Percentiles rank a stretch among this genome's conserved stretches.
Evolutionary conservation across 2,888 invertebrate species (phyloP).

Genomic region (Apeira syringaria): DNA sequence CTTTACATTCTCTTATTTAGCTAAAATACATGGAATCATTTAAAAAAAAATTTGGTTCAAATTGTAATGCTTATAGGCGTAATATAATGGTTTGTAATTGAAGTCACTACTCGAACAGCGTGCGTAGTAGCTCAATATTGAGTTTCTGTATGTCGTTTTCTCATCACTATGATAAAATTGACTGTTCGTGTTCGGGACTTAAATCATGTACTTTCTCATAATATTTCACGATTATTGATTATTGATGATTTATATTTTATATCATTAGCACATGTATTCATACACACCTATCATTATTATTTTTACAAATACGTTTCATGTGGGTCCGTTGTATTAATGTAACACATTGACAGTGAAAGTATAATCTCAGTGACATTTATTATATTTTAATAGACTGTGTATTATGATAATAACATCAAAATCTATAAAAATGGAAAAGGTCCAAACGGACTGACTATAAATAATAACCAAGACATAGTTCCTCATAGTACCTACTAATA

Average conservation of each 20-base stretch:
- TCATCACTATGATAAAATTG: constrained; percentile 3
- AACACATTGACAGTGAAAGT: constrained; percentile 43
- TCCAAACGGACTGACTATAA: constrained; percentile 54
- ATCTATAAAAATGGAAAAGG: constrained; percentile 55
- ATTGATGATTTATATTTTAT: too few species aligned
- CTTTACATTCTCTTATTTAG: constrained; percentile 38
- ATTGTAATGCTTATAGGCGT: constrained; percentile 37
- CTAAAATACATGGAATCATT: constrained; percentile 44
- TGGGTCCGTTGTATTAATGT: constrained; percentile 26
- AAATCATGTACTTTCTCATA: constrained; percentile 30
- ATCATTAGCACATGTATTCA: constrained; percentile 41
- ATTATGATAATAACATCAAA: constrained; percentile 78
- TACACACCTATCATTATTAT: constrained; percentile 43
- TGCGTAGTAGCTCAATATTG: constrained; percentile 33
- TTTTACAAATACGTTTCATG: constrained; percentile 45
- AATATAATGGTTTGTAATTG: constrained; percentile 44
- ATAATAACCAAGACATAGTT: constrained; percentile 79
- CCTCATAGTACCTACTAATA: constrained; percentile 83
- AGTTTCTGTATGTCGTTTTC: constrained; percentile 12
- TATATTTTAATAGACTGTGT: constrained; percentile 65
- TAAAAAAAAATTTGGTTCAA: constrained; percentile 34
- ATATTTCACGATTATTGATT: constrained; percentile 47
- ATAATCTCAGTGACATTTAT: constrained; percentile 66
- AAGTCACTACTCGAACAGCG: constrained; percentile 25
- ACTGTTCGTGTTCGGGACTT: constrained; percentile 25